These are phyloP conservation scores for Ictalurus punctatus DNA, from an alignment of 2,113 vertebrate species.

Conservation along the genomic window DNA sequence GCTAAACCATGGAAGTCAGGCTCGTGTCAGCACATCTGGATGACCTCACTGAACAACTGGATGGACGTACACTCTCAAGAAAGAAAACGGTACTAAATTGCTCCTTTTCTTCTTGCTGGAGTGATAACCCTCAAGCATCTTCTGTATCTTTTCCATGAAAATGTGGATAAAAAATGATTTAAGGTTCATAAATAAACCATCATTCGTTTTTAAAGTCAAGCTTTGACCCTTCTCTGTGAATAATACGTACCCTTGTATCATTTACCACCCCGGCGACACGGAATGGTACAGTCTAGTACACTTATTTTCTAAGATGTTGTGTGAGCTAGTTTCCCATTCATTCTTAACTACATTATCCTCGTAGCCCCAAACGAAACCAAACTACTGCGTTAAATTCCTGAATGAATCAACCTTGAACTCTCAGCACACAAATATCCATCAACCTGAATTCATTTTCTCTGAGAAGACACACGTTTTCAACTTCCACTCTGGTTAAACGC, in stretches of 20 bases:
- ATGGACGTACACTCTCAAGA: too few species aligned
- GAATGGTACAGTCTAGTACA: too few species aligned
- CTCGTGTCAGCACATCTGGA: too few species aligned
- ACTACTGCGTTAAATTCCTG: not conserved
- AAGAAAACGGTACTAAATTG: not conserved
- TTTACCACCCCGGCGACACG: too few species aligned
- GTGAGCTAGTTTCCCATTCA: not conserved
- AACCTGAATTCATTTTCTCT: not conserved
- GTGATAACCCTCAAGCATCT: not conserved
- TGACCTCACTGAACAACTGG: too few species aligned
- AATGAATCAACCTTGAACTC: not conserved
- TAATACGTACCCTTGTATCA: too few species aligned
- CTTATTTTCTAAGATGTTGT: too few species aligned
- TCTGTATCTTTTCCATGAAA: not conserved
- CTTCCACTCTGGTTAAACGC: not conserved
- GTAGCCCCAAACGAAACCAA: not conserved
- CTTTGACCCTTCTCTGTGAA: too few species aligned
- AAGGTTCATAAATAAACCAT: not conserved
- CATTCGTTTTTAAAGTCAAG: too few species aligned
- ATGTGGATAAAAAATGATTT: not conserved
- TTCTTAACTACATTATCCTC: not conserved
- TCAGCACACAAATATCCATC: not conserved
- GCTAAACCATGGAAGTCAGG: too few species aligned
- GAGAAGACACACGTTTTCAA: not conserved
- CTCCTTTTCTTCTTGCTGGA: not conserved